Conservation (phyloP, 1,140 invertebrate genomes). For the Triops cancriformis region DNA sequence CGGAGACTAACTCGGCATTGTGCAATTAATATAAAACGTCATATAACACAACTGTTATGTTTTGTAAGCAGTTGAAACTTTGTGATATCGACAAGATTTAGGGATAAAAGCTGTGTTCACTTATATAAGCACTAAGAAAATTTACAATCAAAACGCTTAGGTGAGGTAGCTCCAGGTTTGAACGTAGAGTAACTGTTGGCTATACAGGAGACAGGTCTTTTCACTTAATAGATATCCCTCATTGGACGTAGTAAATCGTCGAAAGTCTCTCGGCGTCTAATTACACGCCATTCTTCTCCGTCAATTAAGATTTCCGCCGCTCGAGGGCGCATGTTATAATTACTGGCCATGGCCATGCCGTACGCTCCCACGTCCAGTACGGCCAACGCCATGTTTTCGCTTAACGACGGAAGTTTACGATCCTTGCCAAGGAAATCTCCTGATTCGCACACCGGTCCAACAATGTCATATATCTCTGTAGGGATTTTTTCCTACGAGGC, state of each 20-base stretch:
- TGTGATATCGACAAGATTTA: too few relatives aligned
- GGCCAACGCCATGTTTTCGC: constrained; percentile 37
- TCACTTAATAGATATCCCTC: not conserved
- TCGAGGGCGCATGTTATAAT: constrained; percentile 41
- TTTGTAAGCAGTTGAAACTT: too few relatives aligned
- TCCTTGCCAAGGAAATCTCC: constrained; percentile 42
- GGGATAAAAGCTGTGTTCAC: too few relatives aligned
- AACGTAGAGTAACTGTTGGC: too few relatives aligned
- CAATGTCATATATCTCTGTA: constrained; percentile 37
- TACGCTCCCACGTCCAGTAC: constrained; percentile 44
- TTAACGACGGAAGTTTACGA: constrained; percentile 34
- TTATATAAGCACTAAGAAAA: too few relatives aligned
- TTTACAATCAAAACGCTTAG: too few relatives aligned
- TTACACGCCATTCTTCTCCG: constrained; percentile 32
- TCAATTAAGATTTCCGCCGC: constrained; percentile 41
- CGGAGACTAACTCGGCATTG: too few relatives aligned
- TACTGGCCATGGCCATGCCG: constrained; percentile 41
- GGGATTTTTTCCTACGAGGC: not conserved
- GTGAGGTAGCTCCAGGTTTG: too few relatives aligned
- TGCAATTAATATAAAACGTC: too few relatives aligned
- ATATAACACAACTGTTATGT: too few relatives aligned
- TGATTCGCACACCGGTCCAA: constrained; percentile 45
- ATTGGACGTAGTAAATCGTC: constrained; percentile 23
- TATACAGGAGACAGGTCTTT: not conserved
- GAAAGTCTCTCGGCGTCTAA: constrained; percentile 36